Conservation (phyloP, 2,113 vertebrate genomes). For the Cheirogaleus medius region DNA sequence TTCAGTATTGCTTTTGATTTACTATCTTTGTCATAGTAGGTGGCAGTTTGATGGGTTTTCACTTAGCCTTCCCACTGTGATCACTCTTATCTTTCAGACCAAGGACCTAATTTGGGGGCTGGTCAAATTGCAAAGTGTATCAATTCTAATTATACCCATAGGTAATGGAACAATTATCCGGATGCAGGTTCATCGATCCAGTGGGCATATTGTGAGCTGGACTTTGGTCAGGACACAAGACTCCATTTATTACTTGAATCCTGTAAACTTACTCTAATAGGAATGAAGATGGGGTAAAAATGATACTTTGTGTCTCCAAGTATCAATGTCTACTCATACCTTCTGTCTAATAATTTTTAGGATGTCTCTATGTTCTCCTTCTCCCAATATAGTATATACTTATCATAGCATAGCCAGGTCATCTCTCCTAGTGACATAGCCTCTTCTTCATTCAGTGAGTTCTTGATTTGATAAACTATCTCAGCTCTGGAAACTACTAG, state of each 20-base stretch:
- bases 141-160: background rate
- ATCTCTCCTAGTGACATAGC: background rate
- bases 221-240: background rate
- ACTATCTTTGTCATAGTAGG: background rate
- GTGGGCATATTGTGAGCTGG: background rate
- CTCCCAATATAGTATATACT: too few relatives aligned
- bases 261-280: too few relatives aligned
- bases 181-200: too few relatives aligned
- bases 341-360: background rate
- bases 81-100: background rate
- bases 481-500: background rate
- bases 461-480: background rate
- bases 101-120: background rate
- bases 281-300: background rate
- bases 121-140: background rate
- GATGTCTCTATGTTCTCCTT: background rate
- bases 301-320: background rate
- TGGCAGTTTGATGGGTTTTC: background rate
- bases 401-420: background rate
- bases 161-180: background rate
- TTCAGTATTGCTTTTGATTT: background rate
- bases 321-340: background rate
- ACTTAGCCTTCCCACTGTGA: background rate
- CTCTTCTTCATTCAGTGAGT: background rate
- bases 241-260: background rate